Evolutionary conservation across 2,113 vertebrate genomes (phyloP), one percentile per base, ranked within the genome.

Genomic region (Gobius niger): DNA sequence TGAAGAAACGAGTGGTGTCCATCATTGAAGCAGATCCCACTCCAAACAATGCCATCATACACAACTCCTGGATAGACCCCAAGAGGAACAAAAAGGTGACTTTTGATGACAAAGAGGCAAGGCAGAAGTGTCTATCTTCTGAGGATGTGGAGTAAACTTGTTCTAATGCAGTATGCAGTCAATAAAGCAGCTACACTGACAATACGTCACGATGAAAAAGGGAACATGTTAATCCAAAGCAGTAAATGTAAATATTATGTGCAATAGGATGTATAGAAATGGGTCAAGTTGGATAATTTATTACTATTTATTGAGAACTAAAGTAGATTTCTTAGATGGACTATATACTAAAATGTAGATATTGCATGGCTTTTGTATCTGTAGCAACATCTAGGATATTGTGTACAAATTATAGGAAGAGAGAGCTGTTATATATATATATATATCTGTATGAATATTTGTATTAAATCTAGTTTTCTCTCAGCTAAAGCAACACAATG

Each of bases 1-100:
- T 99, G 96, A 99, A 99, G 93, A 99, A 99, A 78, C 83, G 96
- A 74, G 98, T 98, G 47, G 98, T 99, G 89, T 99, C 97, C 6
- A 96, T 99, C 86, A 95, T 98, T 66, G 96, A 99, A 92, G 96
- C 96, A 15, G 98, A 99, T 54, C 96, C 96, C 7, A 90, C 95
- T 81, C 98, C 97, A 67, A 98, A 98, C 83, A 97, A 98, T 0
- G 94, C 96, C 73, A 92, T 99, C 80, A 98, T 99, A 87, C 97
- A 97, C 84, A 99, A 99, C 83, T 98, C 98, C 71, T 99, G 96
- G 97, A 98, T 99, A 75, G 96, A 99, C 77, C 97, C 96, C 85
- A 96, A 97, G 85, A 94, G 96, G 89, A 98, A 95, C 89, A 97
- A 96, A 93, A 96, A 95, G 84, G 94, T 98, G 77, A 94, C 94